Evolutionary conservation across 2,113 vertebrate genomes (phyloP).

Genomic region (Leptosomus discolor): DNA sequence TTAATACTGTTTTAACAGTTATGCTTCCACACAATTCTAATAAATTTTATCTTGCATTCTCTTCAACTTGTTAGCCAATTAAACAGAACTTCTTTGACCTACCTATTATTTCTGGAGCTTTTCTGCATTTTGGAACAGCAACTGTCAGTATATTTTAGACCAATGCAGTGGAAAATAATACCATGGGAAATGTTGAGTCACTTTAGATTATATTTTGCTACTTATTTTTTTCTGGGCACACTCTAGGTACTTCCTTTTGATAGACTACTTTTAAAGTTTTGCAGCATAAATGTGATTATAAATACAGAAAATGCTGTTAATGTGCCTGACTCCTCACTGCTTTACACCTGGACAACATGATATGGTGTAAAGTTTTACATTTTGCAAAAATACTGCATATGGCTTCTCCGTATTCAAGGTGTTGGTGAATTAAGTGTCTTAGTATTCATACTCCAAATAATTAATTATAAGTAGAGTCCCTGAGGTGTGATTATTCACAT

Average conservation of each 20-base stretch:
- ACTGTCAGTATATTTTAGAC: constrained; percentile 41
- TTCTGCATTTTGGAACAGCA: not conserved
- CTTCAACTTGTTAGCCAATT: constrained; percentile 8
- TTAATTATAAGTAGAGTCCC: not conserved
- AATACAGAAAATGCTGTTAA: not conserved
- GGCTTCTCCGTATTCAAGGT: not conserved
- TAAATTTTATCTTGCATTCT: constrained; percentile 14
- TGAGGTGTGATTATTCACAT: not conserved
- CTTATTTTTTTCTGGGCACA: not conserved
- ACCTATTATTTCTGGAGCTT: constrained; percentile 29
- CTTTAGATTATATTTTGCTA: constrained; percentile 34
- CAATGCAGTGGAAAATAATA: constrained; percentile 44
- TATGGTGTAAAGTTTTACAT: not conserved
- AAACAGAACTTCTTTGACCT: constrained; percentile 32
- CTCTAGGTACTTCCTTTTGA: not conserved
- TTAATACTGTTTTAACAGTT: not conserved
- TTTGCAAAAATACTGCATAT: not conserved
- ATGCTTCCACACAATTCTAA: not conserved
- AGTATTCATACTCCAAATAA: not conserved
- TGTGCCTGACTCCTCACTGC: not conserved
- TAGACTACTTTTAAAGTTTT: not conserved
- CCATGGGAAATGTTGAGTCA: constrained; percentile 34
- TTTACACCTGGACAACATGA: not conserved
- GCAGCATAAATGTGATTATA: not conserved
- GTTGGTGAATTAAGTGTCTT: not conserved